Conservation (phyloP, 1,140 invertebrate genomes). For the Centruroides sculpturatus region DNA sequence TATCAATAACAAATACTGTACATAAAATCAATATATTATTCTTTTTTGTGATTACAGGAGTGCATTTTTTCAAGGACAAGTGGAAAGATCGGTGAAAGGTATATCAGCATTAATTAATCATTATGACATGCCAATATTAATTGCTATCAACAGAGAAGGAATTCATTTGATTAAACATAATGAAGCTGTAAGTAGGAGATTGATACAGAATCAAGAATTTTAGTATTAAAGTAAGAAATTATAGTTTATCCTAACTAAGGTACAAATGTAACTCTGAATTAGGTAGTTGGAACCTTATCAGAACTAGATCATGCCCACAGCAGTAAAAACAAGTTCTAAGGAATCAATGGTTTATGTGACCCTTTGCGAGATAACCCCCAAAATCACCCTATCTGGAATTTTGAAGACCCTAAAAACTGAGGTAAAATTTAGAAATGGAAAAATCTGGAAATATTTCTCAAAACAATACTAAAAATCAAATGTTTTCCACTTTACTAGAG, state of each 20-base stretch:
- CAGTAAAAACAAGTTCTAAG: background rate
- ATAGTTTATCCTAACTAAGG: background rate
- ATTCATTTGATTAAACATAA: slow-evolving; percentile 74
- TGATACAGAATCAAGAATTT: background rate
- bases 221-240: background rate
- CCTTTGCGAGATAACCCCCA: too few species aligned
- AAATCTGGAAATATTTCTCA: too few species aligned
- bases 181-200: slow-evolving; percentile 51
- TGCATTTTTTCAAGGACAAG: slow-evolving; percentile 67
- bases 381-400: too few species aligned
- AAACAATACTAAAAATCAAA: too few species aligned
- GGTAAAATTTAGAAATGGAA: too few species aligned
- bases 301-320: background rate
- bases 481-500: too few species aligned
- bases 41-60: slow-evolving; percentile 38
- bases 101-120: slow-evolving; percentile 69
- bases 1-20: background rate
- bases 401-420: too few species aligned
- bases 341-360: too few species aligned
- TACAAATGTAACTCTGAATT: background rate
- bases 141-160: slow-evolving; percentile 74
- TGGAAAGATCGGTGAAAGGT: slow-evolving; percentile 71
- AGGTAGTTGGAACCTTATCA: too few species aligned
- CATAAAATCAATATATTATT: background rate
- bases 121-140: slow-evolving; percentile 64